These are phyloP conservation scores for Periophthalmus modestus DNA, from an alignment of 2,113 vertebrate species.

Conservation along the genomic window DNA sequence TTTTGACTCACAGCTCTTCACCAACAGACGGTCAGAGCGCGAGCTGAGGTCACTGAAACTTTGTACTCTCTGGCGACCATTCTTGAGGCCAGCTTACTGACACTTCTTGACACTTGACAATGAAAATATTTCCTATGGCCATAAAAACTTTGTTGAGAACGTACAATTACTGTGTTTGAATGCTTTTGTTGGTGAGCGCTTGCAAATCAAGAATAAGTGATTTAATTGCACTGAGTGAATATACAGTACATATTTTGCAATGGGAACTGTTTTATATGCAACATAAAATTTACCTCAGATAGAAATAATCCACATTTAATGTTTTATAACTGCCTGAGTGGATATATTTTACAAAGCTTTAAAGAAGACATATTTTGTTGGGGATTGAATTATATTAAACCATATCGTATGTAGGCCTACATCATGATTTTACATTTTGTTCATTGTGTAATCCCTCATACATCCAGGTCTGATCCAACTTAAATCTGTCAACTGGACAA, in stretches of 20 bases:
- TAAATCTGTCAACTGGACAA: too few species aligned
- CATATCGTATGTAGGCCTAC: too few species aligned
- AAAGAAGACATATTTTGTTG: background rate
- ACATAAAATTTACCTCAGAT: background rate
- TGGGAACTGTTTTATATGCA: conserved; percentile 40
- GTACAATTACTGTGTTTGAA: background rate
- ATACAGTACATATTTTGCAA: background rate
- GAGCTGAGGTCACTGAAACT: conserved; percentile 61
- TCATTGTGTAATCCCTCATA: too few species aligned
- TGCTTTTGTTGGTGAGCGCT: conserved; percentile 33
- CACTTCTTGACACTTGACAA: conserved; percentile 12
- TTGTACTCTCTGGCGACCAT: conserved; percentile 27
- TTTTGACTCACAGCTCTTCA: background rate
- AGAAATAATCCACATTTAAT: background rate
- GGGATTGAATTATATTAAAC: too few species aligned
- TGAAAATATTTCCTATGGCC: background rate
- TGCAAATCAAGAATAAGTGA: conserved; percentile 9
- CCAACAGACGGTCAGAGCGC: conserved; percentile 52
- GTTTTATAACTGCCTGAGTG: background rate
- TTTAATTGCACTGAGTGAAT: conserved; percentile 15
- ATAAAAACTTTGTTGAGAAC: conserved; percentile 20
- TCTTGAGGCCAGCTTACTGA: background rate
- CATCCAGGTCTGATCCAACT: too few species aligned
- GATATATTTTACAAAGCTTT: conserved; percentile 6
- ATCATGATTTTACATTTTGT: too few species aligned